Conservation (phyloP, 2,113 vertebrate genomes). For the Cynocephalus volans region DNA sequence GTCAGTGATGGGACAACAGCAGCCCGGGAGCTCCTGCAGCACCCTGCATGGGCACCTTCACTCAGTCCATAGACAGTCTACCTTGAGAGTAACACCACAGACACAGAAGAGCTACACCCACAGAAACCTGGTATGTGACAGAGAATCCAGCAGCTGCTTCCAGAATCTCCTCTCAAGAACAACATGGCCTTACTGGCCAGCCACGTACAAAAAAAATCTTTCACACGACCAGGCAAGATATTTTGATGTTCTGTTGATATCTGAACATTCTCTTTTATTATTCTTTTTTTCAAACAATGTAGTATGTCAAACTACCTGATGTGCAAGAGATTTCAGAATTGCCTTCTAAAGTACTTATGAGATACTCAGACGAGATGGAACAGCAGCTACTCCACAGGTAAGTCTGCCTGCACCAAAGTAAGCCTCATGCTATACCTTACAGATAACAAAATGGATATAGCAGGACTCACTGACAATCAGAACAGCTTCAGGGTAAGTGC, state of each 20-base stretch:
- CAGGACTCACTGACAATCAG: accelerated
- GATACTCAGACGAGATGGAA: not conserved
- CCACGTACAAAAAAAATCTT: accelerated
- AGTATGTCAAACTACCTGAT: not conserved
- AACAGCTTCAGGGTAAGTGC: accelerated
- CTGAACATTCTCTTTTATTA: not conserved
- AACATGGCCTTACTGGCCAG: too few relatives aligned
- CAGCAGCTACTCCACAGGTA: not conserved
- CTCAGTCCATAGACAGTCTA: not conserved
- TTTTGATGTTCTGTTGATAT: accelerated
- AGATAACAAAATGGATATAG: accelerated
- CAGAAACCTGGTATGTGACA: not conserved
- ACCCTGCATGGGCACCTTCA: accelerated
- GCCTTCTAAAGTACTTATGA: not conserved
- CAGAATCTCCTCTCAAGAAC: not conserved
- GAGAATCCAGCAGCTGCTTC: not conserved
- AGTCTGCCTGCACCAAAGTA: not conserved
- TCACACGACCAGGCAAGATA: not conserved
- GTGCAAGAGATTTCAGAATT: not conserved
- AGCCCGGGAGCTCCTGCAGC: accelerated
- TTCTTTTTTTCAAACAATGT: not conserved
- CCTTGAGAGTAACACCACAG: not conserved
- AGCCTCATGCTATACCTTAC: accelerated
- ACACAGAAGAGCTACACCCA: not conserved
- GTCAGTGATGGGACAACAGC: accelerated